Base-by-base conservation (phyloP, 1,140 invertebrate species). In the Ceratoteleas bidentatus region DNA sequence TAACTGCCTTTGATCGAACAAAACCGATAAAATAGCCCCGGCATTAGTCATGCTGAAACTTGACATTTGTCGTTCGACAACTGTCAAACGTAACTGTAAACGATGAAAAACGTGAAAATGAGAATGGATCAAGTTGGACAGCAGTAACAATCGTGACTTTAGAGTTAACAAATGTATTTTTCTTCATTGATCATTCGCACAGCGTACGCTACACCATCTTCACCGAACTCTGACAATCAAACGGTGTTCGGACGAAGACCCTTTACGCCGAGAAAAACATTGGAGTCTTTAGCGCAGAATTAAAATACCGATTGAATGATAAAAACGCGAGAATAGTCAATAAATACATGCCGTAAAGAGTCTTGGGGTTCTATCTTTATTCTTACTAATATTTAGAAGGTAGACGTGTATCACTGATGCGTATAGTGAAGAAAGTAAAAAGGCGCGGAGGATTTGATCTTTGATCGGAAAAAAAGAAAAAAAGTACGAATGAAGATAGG, bases 151-250 rank as follows among this genome's bases (percentile, higher is more conserved):
- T 47, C 54, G 50, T 49, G 47, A 38, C 49, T 72, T 70, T 66
- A 75, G 65, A 72, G 61, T 76, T 81, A 81, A 81, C 78, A 76
- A 81, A 81, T 81, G 65, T 81, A 81, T 43, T 58, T 50, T 43
- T 43, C n/a, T 65, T 73, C 60, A 70, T 40, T 14, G 43, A 72
- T 81, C 78, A 81, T 57, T 75, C 78, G 52, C 78, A 81, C 78
- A 76, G 76, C 47, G 66, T 66, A 75, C 72, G 54, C 78, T 61
- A 72, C 69, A 38, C 65, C 78, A 81, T 81, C 72, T 81, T 81
- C 78, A 75, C 72, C 65, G 72, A 75, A 81, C 60, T 81, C 66
- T 70, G 78, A 81, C 78, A 81, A 72, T 73, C 43, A 45, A 66
- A 68, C 34, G 34, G 53, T 16, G 61, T 72, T 79, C 76, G 53